Conservation (phyloP, 2,888 invertebrate genomes). For the Oscheius onirici region DNA sequence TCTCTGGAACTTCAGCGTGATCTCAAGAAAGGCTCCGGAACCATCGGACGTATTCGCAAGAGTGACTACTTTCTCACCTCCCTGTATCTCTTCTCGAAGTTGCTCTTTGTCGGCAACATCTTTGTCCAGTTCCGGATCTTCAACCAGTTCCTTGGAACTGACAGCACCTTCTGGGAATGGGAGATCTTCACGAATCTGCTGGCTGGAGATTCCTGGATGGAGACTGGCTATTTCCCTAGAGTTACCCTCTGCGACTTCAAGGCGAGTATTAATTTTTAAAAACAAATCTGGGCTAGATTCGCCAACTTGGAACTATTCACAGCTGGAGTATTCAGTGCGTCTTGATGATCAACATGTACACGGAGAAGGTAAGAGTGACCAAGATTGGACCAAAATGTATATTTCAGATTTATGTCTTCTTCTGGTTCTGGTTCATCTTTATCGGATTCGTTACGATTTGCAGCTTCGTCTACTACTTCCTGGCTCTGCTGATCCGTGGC, state of each 20-base stretch:
- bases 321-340: slow-evolving; percentile 71
- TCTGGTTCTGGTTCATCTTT: slow-evolving; percentile 69
- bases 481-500: slow-evolving; percentile 43
- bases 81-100: slow-evolving; percentile 47
- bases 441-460: slow-evolving; percentile 57
- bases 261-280: neutral
- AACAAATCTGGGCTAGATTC: slow-evolving; percentile 41
- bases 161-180: slow-evolving; percentile 55
- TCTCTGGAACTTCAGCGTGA: slow-evolving; percentile 67
- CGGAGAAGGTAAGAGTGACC: slow-evolving; percentile 46
- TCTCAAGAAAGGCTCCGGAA: slow-evolving; percentile 45
- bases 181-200: slow-evolving; percentile 48
- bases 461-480: slow-evolving; percentile 22
- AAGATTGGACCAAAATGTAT: too few species aligned
- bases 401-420: slow-evolving; percentile 13
- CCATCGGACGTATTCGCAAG: slow-evolving; percentile 31
- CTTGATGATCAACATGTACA: slow-evolving; percentile 60
- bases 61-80: slow-evolving; percentile 47
- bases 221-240: slow-evolving; percentile 58
- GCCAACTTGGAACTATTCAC: slow-evolving; percentile 65
- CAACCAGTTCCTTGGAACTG: slow-evolving; percentile 56
- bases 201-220: slow-evolving; percentile 52
- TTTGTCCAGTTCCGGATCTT: slow-evolving; percentile 55
- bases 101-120: slow-evolving; percentile 59
- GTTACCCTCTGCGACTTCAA: slow-evolving; percentile 62